phyloP scores from a whole-genome alignment of 2,113 vertebrate species.

The Lontra canadensis region DNA sequence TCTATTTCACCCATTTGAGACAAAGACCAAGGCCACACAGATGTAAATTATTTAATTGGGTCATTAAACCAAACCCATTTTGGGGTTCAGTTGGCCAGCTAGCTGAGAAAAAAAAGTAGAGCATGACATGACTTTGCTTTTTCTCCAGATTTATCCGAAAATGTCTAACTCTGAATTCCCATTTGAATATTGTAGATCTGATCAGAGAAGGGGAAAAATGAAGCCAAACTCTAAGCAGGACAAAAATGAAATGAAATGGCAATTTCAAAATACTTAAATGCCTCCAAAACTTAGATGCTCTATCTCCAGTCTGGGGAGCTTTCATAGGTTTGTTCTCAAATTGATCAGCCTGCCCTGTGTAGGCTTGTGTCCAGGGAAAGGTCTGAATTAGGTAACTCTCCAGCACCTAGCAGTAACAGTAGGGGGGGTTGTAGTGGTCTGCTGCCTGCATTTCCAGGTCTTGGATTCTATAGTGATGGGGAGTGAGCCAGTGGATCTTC shows the following conservation, averaged over 20 bases:
- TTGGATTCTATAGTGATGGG: neutral
- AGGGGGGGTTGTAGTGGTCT: neutral
- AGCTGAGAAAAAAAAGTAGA: neutral
- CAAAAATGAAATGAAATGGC: neutral
- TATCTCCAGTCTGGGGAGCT: neutral
- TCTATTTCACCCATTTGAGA: neutral
- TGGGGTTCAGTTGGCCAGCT: neutral
- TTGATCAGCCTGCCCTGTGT: neutral
- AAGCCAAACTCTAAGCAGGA: neutral
- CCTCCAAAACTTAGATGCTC: neutral
- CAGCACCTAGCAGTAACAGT: neutral
- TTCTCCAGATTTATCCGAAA: slow-evolving; percentile 24
- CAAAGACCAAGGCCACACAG: neutral
- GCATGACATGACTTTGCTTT: neutral
- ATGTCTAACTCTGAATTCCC: neutral
- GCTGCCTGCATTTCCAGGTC: neutral
- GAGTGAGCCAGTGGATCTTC: neutral
- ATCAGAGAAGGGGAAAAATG: neutral
- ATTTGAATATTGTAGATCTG: neutral
- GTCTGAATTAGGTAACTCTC: neutral
- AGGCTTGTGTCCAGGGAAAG: neutral
- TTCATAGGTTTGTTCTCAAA: neutral
- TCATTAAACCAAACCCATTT: neutral
- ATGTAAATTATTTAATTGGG: neutral
- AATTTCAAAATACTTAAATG: neutral